phyloP scores from a whole-genome alignment of 2,888 invertebrate genomes.

The Dascillus cervinus region DNA sequence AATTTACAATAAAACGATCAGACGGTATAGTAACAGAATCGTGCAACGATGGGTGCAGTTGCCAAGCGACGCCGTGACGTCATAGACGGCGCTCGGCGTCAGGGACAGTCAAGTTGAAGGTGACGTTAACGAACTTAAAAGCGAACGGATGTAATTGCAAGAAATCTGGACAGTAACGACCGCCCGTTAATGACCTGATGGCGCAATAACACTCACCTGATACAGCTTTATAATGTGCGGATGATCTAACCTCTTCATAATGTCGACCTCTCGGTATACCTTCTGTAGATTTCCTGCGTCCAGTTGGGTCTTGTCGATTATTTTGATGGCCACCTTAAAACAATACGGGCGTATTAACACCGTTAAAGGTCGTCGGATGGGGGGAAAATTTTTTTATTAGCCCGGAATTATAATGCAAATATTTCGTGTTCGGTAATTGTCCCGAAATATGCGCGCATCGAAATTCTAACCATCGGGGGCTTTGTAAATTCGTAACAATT shows the following conservation, averaged over 20 bases:
- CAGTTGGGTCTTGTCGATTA: slow-evolving; percentile 88
- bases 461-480: too few relatives aligned
- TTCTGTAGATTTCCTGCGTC: slow-evolving; percentile 88
- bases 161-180: slow-evolving; percentile 8
- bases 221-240: slow-evolving; percentile 97
- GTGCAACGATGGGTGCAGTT: slow-evolving; percentile 15
- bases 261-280: slow-evolving; percentile 94
- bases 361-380: too few relatives aligned
- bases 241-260: slow-evolving; percentile 94
- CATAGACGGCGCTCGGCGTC: slow-evolving; percentile 30
- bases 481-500: too few relatives aligned
- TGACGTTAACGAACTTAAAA: slow-evolving; percentile 35
- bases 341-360: too few relatives aligned
- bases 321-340: slow-evolving; percentile 92
- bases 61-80: slow-evolving; percentile 34
- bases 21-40: slow-evolving; percentile 2
- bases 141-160: slow-evolving; percentile 4
- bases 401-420: too few relatives aligned
- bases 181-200: too few relatives aligned
- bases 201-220: slow-evolving; percentile 68
- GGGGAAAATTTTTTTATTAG: too few relatives aligned
- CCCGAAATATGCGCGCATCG: too few relatives aligned
- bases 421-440: too few relatives aligned
- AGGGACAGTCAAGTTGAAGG: slow-evolving; percentile 40
- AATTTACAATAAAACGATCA: slow-evolving; percentile 5